phyloP scores from a whole-genome alignment of 1,140 invertebrate genomes.

The Thalassaphorura encarpata region DNA sequence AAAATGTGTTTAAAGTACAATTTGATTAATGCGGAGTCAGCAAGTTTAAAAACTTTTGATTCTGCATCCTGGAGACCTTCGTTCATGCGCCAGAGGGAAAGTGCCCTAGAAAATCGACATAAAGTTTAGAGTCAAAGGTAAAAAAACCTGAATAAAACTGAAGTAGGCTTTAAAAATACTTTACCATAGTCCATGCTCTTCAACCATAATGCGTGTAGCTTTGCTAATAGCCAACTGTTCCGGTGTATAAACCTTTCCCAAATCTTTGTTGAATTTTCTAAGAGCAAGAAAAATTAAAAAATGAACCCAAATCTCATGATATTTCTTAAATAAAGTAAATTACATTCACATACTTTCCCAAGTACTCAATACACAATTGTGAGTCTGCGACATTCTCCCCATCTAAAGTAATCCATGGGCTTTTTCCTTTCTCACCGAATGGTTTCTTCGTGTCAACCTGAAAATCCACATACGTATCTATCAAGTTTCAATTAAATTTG shows the following conservation, averaged over 20 bases:
- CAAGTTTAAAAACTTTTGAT: no score
- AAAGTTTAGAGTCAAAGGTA: not conserved
- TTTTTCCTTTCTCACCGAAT: slow-evolving; percentile 26
- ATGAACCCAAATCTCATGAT: not conserved
- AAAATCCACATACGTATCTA: not conserved
- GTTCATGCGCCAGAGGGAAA: no score
- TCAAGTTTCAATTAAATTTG: slow-evolving; percentile 20
- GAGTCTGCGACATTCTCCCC: slow-evolving; percentile 39
- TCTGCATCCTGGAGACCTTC: no score
- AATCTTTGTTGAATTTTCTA: slow-evolving; percentile 10
- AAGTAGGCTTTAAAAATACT: slow-evolving; percentile 4
- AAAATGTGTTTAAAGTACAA: no score
- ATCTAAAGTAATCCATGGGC: slow-evolving; percentile 41
- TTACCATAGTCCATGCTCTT: slow-evolving; percentile 29
- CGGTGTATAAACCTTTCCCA: slow-evolving; percentile 4
- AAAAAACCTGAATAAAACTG: not conserved
- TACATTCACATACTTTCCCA: slow-evolving; percentile 14
- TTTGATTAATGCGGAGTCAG: no score
- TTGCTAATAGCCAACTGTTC: slow-evolving; percentile 20
- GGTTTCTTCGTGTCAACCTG: slow-evolving; percentile 25
- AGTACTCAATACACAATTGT: slow-evolving; percentile 23
- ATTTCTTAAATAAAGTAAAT: not conserved
- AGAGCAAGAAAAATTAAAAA: not conserved
- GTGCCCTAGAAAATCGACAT: not conserved
- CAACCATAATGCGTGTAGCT: slow-evolving; percentile 27